Evolutionary conservation across 2,888 invertebrate genomes (phyloP).

Genomic region (Lypha dubia): DNA sequence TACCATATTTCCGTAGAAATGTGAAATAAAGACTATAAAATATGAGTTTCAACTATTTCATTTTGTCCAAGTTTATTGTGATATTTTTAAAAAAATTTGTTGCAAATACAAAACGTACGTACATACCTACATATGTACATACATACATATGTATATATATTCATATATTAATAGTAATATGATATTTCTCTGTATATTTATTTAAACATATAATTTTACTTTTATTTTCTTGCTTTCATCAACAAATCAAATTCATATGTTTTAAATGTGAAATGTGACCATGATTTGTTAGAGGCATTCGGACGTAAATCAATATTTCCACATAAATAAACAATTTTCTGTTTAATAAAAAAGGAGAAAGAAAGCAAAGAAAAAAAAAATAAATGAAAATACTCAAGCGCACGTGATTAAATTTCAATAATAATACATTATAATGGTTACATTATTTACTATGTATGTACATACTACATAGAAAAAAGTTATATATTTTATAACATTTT

Average conservation of each 20-base stretch:
- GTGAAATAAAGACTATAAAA: background rate
- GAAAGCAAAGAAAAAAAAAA: too few relatives aligned
- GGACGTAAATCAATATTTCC: constrained; percentile 74
- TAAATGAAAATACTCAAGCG: constrained; percentile 6
- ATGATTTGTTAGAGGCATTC: constrained; percentile 73
- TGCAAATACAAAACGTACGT: constrained; percentile 9
- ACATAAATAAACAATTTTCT: constrained; percentile 73
- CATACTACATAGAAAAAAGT: background rate
- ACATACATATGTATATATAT: too few relatives aligned
- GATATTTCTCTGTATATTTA: too few relatives aligned
- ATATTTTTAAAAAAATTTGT: constrained; percentile 13
- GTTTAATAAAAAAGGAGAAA: constrained; percentile 29
- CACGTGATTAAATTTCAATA: constrained; percentile 19
- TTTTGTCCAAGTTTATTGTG: constrained; percentile 17
- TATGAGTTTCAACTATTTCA: background rate
- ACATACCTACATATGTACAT: too few relatives aligned
- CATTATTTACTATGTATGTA: background rate
- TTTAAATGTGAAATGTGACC: constrained; percentile 73
- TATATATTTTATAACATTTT: background rate
- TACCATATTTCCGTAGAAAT: background rate
- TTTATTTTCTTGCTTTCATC: constrained; percentile 9
- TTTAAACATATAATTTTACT: background rate
- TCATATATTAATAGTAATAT: background rate
- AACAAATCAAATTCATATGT: constrained; percentile 73
- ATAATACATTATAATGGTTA: background rate